Percentiles rank a stretch among this genome's conserved stretches.
These are phyloP conservation scores for Spisula solida DNA, from an alignment of 2,888 invertebrate genomes.

Conservation along the genomic window DNA sequence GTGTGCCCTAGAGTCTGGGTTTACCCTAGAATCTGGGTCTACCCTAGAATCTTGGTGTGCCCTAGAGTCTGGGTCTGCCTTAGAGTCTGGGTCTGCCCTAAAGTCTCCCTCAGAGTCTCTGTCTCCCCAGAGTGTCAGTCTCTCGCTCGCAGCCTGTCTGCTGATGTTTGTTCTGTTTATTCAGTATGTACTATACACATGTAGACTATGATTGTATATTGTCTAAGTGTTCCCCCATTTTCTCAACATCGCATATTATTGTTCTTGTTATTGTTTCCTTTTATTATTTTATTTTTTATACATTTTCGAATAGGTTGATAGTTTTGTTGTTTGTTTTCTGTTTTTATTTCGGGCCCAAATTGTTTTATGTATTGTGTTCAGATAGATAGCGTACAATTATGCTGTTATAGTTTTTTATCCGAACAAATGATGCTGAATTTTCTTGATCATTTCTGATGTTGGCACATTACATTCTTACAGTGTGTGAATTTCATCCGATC, in stretches of 20 bases:
- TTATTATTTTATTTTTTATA: slow-evolving; percentile 40
- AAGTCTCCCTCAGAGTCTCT: too few species aligned
- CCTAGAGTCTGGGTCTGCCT: too few species aligned
- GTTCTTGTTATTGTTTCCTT: slow-evolving; percentile 27
- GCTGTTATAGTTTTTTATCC: neutral
- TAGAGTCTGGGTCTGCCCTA: too few species aligned
- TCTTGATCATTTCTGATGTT: neutral
- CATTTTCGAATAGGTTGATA: slow-evolving; percentile 30
- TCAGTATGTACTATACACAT: neutral
- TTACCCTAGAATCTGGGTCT: too few species aligned
- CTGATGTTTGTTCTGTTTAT: neutral
- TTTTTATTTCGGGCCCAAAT: slow-evolving; percentile 44
- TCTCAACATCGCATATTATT: slow-evolving; percentile 1
- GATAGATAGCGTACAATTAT: neutral
- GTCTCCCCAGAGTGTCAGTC: too few species aligned
- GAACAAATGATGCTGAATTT: neutral
- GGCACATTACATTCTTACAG: neutral
- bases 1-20: too few species aligned
- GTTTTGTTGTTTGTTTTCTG: slow-evolving; percentile 19
- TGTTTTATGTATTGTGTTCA: slow-evolving; percentile 35
- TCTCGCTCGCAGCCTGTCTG: too few species aligned
- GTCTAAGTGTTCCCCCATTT: neutral
- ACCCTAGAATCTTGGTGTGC: too few species aligned
- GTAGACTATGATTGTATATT: neutral
- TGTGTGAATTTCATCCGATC: neutral